Base-by-base conservation (phyloP, 2,888 invertebrate genomes). In the Cyrtodaria siliqua region DNA sequence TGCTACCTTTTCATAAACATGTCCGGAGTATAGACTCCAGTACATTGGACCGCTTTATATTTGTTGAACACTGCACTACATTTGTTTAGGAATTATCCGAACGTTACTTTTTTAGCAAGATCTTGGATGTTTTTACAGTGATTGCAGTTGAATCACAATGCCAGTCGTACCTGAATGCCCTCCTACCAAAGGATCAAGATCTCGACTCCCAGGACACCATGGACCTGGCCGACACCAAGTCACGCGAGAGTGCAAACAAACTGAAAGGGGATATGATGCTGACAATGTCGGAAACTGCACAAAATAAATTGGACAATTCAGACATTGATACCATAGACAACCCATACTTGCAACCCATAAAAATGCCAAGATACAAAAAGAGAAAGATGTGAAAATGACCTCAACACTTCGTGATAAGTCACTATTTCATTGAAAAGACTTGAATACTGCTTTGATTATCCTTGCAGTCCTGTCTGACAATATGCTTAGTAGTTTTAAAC, bases 161-260 rank as follows among this genome's bases (percentile, higher is more conserved):
- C 0, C 96, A 97, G 6, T 95, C 97, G 1, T 98, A 98, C 91
- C 92, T 97, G 49, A 95, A 96, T 75, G 97, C 98, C 2, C 94
- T 98, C 27, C 93, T 98, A 87, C 98, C 98, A 0, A 97, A 97
- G 85, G 98, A 99, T 94, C 98, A 98, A 94, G 96, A 98, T 42
- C 97, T 98, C 92, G 98, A 98, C 90, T 89, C 91, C 47, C 97
- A 97, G 91, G 97, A 97, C 6, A 67, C 82, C 14, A 73, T 84
- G 9, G 86, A 79, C 33, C 14, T 64, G 27, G 16, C 53, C 16
- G 55, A 63, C 40, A 53, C 24, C 16, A 40, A 59, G 27, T 20
- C 24, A 9, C 59, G 18, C 24, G 12, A 40, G 14, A 40, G 12
- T 18, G 16, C 33, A 20, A 29, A 50, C 26, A 20, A 27, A 12